A percentile compares a stretch with the other conserved stretches of the same genome.
Conservation (phyloP, 92 coral and sea anemone species). For the Siderastrea siderea region DNA sequence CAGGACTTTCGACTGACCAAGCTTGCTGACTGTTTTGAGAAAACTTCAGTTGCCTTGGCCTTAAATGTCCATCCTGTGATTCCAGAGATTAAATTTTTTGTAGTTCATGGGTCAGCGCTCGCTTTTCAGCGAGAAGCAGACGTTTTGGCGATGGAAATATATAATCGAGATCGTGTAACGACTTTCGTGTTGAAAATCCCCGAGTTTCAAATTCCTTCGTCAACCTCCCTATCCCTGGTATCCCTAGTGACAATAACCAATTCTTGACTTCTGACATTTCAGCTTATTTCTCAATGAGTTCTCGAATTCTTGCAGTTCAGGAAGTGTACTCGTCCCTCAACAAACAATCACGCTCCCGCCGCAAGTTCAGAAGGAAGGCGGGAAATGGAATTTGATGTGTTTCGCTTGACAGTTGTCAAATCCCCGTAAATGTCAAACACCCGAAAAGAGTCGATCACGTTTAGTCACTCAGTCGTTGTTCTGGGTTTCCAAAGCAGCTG, state of each 20-base stretch:
- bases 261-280: slow-evolving; percentile 43
- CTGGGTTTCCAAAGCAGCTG: background rate
- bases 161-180: slow-evolving; percentile 42
- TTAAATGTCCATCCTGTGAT: slow-evolving; percentile 35
- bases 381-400: slow-evolving; percentile 17
- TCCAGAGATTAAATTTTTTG: background rate
- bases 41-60: slow-evolving; percentile 16
- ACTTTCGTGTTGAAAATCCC: slow-evolving; percentile 41
- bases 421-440: background rate
- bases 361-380: slow-evolving; percentile 8
- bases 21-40: slow-evolving; percentile 1
- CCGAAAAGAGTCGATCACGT: background rate
- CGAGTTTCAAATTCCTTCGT: slow-evolving; percentile 48
- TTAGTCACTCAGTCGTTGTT: slow-evolving; percentile 3
- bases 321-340: background rate
- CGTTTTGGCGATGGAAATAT: slow-evolving; percentile 51
- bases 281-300: background rate
- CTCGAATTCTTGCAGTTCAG: slow-evolving; percentile 14
- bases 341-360: background rate
- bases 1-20: slow-evolving; percentile 33
- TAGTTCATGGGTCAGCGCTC: slow-evolving; percentile 37
- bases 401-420: slow-evolving; percentile 35
- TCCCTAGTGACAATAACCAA: slow-evolving; percentile 41
- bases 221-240: slow-evolving; percentile 46
- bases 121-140: slow-evolving; percentile 45